Conservation (phyloP, 53 echinoderm and acorn worm genomes). For the Astropecten irregularis region DNA sequence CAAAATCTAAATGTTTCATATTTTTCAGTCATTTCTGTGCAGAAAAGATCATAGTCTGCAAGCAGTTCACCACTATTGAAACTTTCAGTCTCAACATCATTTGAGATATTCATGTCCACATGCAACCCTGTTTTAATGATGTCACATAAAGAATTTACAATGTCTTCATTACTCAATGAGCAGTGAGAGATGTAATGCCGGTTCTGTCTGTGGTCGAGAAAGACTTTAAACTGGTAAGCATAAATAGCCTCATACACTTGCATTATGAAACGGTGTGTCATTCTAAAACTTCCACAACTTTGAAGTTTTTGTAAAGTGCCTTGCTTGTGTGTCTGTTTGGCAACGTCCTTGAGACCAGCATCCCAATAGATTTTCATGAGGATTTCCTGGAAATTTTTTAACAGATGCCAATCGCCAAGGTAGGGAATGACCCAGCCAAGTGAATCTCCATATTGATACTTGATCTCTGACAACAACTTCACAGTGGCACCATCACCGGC, state of each 20-base stretch:
- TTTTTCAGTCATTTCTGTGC: not conserved
- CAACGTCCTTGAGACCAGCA: conserved; percentile 61
- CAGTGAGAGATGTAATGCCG: not conserved
- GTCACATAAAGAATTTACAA: not conserved
- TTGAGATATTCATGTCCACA: too few relatives aligned
- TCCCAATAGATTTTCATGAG: conserved; percentile 68
- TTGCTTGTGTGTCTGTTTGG: conserved; percentile 53
- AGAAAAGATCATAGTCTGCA: too few relatives aligned
- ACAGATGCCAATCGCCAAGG: conserved; percentile 76
- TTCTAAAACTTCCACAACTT: conserved; percentile 54
- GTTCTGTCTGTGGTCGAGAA: not conserved
- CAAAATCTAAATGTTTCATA: conserved; percentile 68
- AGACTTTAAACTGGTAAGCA: conserved; percentile 12
- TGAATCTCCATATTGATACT: conserved; percentile 50
- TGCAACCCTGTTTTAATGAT: not conserved
- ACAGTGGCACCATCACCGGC: conserved; percentile 63
- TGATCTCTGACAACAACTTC: conserved; percentile 24
- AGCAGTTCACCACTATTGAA: not conserved
- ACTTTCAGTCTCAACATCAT: not conserved
- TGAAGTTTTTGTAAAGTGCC: conserved; percentile 31
- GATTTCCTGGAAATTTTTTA: conserved; percentile 72
- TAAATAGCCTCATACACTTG: conserved; percentile 58
- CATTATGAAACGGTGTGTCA: conserved; percentile 53
- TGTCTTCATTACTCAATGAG: not conserved
- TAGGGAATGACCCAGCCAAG: conserved; percentile 72